Evolutionary conservation across 1,140 invertebrate genomes (phyloP).

Genomic region (Diprion similis): DNA sequence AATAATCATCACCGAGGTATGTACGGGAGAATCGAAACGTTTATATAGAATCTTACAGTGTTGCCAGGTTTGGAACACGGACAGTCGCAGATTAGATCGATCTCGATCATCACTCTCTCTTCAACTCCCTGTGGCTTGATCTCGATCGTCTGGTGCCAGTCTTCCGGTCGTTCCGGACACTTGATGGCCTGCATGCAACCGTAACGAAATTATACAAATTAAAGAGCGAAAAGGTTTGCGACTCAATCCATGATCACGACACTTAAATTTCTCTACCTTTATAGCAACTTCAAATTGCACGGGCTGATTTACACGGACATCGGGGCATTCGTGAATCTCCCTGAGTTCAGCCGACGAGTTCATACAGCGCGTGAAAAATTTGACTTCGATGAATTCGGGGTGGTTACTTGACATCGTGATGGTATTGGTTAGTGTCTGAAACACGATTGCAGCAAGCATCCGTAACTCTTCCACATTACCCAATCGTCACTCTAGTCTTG

Average conservation of each 20-base stretch:
- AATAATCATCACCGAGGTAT: no score
- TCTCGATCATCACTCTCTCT: slow-evolving; percentile 74
- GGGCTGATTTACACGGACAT: slow-evolving; percentile 67
- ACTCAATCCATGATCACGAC: slow-evolving; percentile 8
- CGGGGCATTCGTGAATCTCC: slow-evolving; percentile 63
- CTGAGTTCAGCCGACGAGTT: slow-evolving; percentile 45
- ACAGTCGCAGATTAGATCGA: slow-evolving; percentile 79
- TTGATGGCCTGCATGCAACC: slow-evolving; percentile 49
- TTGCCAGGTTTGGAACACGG: slow-evolving; percentile 65
- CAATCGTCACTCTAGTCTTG: slow-evolving; percentile 30
- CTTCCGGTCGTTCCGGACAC: slow-evolving; percentile 66
- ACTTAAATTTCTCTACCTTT: slow-evolving; percentile 32
- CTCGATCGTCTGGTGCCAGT: slow-evolving; percentile 71
- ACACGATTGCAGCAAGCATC: slow-evolving; percentile 18
- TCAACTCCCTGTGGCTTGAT: slow-evolving; percentile 81
- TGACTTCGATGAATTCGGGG: slow-evolving; percentile 65
- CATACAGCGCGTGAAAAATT: slow-evolving; percentile 70
- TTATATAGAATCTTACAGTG: no score
- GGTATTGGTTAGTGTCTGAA: slow-evolving; percentile 54
- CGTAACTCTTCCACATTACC: slow-evolving; percentile 8
- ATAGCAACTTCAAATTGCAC: slow-evolving; percentile 55
- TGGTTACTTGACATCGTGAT: slow-evolving; percentile 67
- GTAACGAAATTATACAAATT: slow-evolving; percentile 18
- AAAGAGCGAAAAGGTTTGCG: slow-evolving; percentile 6
- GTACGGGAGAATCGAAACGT: no score